A percentile compares a stretch with the other conserved stretches of the same genome.
phyloP scores from a whole-genome alignment of 2,888 invertebrate genomes.

The Dynastes grantii region DNA sequence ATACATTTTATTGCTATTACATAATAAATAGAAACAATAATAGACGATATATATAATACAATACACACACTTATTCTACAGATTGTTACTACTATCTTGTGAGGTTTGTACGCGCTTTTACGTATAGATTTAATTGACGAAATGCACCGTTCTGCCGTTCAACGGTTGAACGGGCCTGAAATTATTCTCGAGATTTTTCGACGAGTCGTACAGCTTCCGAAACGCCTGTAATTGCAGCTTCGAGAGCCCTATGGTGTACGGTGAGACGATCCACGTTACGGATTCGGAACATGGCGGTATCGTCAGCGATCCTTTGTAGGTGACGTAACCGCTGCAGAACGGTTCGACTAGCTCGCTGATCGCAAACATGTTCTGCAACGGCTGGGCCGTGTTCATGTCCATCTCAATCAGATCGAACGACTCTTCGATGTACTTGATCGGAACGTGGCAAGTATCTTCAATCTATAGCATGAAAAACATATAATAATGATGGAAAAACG shows the following conservation, averaged over 20 bases:
- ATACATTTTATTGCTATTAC: too few species aligned
- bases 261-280: slow-evolving; percentile 83
- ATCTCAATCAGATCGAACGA: slow-evolving; percentile 47
- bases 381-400: slow-evolving; percentile 48
- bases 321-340: slow-evolving; percentile 63
- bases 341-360: slow-evolving; percentile 52
- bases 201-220: slow-evolving; percentile 51
- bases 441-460: slow-evolving; percentile 46
- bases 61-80: neutral
- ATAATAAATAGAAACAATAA: slow-evolving; percentile 3
- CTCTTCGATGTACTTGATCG: slow-evolving; percentile 49
- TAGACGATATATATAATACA: neutral
- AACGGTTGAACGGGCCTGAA: slow-evolving; percentile 56
- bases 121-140: slow-evolving; percentile 38
- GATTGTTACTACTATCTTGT: too few species aligned
- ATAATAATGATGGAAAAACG: neutral
- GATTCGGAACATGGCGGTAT: slow-evolving; percentile 84
- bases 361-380: slow-evolving; percentile 51
- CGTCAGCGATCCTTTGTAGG: slow-evolving; percentile 82
- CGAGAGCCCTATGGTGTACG: slow-evolving; percentile 80
- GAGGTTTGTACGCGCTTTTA: neutral
- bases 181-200: slow-evolving; percentile 56
- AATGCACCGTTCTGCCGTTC: slow-evolving; percentile 56
- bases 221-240: slow-evolving; percentile 72
- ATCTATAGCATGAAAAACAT: slow-evolving; percentile 7